A percentile compares a stretch with the other conserved stretches of the same genome.
Conservation (phyloP, 2,113 vertebrate species). For the Corythornis vintsioides region DNA sequence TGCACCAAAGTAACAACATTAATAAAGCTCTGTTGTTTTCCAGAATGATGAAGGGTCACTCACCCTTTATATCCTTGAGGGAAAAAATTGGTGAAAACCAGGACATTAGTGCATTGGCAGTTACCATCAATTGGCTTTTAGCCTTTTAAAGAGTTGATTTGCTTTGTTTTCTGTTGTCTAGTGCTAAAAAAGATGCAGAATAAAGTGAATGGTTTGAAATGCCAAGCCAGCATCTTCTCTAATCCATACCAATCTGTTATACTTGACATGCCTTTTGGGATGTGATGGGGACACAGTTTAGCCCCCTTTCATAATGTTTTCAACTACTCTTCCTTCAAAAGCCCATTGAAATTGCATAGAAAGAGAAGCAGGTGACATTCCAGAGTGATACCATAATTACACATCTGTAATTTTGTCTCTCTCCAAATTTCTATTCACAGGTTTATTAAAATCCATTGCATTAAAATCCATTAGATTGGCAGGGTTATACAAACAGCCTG, state of each 20-base stretch:
- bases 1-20: not conserved
- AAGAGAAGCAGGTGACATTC: slow-evolving; percentile 27
- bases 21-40: not conserved
- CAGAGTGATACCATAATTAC: not conserved
- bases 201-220: not conserved
- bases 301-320: not conserved
- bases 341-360: not conserved
- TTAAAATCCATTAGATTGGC: slow-evolving; percentile 1
- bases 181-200: not conserved
- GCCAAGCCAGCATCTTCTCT: not conserved
- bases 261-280: not conserved
- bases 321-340: slow-evolving; percentile 5
- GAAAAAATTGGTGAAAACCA: not conserved
- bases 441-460: slow-evolving; percentile 42
- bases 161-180: not conserved
- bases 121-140: not conserved
- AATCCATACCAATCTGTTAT: not conserved
- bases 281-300: not conserved
- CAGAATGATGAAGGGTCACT: not conserved
- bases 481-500: not conserved
- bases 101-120: not conserved
- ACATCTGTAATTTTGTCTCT: slow-evolving; percentile 15
- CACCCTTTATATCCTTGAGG: not conserved
- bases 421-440: not conserved
- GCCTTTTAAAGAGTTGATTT: not conserved